These are phyloP conservation scores for Rhizoglyphus robini DNA, from an alignment of 1,140 invertebrate genomes.

Conservation along the genomic window DNA sequence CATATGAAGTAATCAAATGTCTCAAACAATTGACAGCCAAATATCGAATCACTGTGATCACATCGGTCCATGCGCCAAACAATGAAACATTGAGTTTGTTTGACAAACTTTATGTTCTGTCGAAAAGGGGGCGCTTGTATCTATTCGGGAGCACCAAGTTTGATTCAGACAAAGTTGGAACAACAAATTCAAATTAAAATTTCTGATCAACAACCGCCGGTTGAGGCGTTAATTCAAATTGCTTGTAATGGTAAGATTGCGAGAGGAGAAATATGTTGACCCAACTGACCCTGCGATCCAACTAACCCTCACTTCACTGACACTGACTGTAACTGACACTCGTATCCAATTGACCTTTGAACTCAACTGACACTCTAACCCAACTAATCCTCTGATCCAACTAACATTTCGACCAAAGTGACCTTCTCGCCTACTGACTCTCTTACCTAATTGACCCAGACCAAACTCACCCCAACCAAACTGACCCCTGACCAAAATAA, in stretches of 20 bases:
- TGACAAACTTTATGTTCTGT: conserved; percentile 20
- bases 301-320: no score
- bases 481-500: no score
- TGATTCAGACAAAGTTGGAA: conserved; percentile 7
- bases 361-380: no score
- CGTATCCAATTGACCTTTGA: no score
- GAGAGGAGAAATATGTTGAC: no score
- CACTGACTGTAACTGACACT: no score
- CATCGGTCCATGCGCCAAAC: conserved; percentile 22
- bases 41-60: conserved; percentile 17
- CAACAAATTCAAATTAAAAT: background rate
- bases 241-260: background rate
- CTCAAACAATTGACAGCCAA: background rate
- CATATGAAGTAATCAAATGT: background rate
- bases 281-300: no score
- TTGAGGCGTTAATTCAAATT: background rate
- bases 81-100: conserved; percentile 22
- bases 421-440: no score
- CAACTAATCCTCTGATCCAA: no score
- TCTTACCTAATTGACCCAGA: no score
- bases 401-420: no score
- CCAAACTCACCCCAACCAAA: no score
- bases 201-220: background rate
- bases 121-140: conserved; percentile 27
- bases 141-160: conserved; percentile 27